phyloP scores from a whole-genome alignment of 2,113 vertebrate species.

The Scophthalmus maximus region DNA sequence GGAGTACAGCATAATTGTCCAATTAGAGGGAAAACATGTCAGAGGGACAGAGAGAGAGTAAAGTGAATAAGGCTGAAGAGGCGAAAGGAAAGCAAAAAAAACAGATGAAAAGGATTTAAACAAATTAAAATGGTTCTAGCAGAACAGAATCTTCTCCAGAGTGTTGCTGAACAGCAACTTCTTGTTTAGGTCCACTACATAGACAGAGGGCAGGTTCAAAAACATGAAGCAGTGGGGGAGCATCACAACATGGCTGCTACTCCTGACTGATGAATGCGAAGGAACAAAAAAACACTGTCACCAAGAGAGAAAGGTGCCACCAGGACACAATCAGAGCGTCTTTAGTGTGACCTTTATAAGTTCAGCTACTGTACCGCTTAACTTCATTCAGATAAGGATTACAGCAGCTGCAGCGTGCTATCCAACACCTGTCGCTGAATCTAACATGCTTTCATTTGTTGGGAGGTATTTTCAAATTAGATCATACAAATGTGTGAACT shows the following conservation, averaged over 20 bases:
- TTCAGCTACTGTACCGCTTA: neutral
- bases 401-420: slow-evolving; percentile 7
- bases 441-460: neutral
- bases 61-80: slow-evolving; percentile 38
- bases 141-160: slow-evolving; percentile 52
- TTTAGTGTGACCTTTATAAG: slow-evolving; percentile 5
- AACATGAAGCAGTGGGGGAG: neutral
- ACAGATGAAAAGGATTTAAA: slow-evolving; percentile 70
- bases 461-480: neutral
- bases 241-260: slow-evolving; percentile 11
- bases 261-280: neutral
- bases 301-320: slow-evolving; percentile 1
- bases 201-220: slow-evolving; percentile 24
- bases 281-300: neutral
- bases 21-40: slow-evolving; percentile 76
- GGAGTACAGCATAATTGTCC: slow-evolving; percentile 67
- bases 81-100: slow-evolving; percentile 40
- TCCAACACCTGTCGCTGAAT: slow-evolving; percentile 3
- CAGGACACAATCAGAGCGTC: neutral
- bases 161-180: slow-evolving; percentile 30
- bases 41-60: slow-evolving; percentile 34
- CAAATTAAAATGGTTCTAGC: slow-evolving; percentile 72
- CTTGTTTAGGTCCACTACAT: slow-evolving; percentile 46
- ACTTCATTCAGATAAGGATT: neutral
- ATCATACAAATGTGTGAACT: too few species aligned